phyloP scores from a whole-genome alignment of 1,140 invertebrate species.

The Diachasma alloeum region DNA sequence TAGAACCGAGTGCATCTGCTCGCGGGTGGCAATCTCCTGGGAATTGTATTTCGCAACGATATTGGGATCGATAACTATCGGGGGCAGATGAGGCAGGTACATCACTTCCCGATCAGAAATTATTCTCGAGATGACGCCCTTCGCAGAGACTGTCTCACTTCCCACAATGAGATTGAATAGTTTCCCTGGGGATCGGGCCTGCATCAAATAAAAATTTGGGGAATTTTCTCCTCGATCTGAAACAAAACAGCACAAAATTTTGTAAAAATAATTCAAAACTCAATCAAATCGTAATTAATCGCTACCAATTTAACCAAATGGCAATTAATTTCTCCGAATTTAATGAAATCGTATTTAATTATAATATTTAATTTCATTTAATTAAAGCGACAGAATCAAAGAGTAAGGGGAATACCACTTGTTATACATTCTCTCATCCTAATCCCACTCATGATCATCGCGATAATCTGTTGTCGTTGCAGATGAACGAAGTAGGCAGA shows the following conservation, averaged over 20 bases:
- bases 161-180: constrained; percentile 21
- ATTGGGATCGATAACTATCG: not conserved
- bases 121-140: not conserved
- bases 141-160: constrained; percentile 18
- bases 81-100: not conserved
- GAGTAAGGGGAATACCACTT: not conserved
- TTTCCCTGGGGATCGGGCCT: constrained; percentile 10
- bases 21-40: not conserved
- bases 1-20: constrained; percentile 21
- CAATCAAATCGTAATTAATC: too few species aligned
- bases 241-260: too few species aligned
- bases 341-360: too few species aligned
- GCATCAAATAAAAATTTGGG: constrained; percentile 24
- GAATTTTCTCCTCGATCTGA: not conserved
- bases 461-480: constrained; percentile 29
- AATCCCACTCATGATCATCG: constrained; percentile 14
- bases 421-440: not conserved
- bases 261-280: too few species aligned
- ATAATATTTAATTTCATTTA: too few species aligned
- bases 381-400: too few species aligned
- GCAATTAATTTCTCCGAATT: too few species aligned
- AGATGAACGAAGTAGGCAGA: constrained; percentile 11
- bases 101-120: not conserved
- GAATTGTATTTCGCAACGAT: constrained; percentile 2
- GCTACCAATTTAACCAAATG: too few species aligned